These are phyloP conservation scores for Dermatemys mawii DNA, from an alignment of 2,113 vertebrate species.

Conservation along the genomic window DNA sequence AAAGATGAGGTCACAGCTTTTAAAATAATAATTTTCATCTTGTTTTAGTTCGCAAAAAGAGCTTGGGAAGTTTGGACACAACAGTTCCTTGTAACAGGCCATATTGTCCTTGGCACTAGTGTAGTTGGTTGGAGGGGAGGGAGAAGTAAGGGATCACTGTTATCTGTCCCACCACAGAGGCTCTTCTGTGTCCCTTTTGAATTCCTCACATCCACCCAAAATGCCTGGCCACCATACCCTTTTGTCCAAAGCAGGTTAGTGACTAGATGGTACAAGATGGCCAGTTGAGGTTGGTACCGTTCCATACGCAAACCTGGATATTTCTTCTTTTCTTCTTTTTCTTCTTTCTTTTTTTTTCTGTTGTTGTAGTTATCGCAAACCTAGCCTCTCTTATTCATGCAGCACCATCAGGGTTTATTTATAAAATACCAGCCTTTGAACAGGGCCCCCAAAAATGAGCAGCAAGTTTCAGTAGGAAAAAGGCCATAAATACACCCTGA, in stretches of 20 bases:
- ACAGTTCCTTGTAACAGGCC: background rate
- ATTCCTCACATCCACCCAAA: too few species aligned
- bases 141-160: background rate
- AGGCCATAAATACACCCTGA: background rate
- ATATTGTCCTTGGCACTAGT: background rate
- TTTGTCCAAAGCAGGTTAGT: background rate
- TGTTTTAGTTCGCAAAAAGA: background rate
- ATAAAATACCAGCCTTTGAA: conserved; percentile 1
- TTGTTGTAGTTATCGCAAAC: background rate
- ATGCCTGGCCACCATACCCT: background rate
- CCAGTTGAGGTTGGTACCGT: background rate
- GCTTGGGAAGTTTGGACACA: background rate
- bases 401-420: background rate
- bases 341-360: background rate
- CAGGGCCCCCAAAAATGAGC: background rate
- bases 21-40: background rate
- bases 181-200: background rate
- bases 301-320: background rate
- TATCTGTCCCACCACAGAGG: background rate
- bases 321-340: background rate
- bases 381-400: background rate
- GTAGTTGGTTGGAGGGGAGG: background rate
- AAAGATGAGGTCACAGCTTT: background rate
- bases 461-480: background rate
- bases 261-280: background rate